phyloP scores from a whole-genome alignment of 2,888 invertebrate genomes.

The Chrysina gloriosa region DNA sequence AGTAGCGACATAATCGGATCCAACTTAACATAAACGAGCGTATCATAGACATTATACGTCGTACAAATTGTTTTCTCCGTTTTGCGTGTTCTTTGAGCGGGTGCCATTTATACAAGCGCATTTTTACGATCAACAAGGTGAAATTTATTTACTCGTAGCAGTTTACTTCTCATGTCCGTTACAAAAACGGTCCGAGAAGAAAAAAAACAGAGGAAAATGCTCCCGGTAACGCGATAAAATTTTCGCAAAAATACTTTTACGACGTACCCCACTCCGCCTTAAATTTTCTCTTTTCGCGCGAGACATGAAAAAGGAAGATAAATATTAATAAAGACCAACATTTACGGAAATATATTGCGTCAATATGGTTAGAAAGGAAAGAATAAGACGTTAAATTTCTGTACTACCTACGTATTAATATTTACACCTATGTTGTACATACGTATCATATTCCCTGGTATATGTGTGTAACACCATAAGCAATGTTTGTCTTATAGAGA shows the following conservation, averaged over 20 bases:
- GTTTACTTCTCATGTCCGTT: neutral
- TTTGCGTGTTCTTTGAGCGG: neutral
- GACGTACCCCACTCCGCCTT: neutral
- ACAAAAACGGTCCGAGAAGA: neutral
- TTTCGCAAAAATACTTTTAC: neutral
- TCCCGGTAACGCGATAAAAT: neutral
- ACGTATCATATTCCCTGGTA: no score
- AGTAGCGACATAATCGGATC: no score
- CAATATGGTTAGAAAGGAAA: neutral
- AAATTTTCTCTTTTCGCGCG: neutral
- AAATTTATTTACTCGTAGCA: conserved; percentile 9
- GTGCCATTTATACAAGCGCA: neutral
- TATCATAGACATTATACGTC: neutral
- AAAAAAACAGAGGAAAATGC: neutral
- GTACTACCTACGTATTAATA: no score
- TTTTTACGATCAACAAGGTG: conserved; percentile 2
- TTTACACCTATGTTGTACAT: no score
- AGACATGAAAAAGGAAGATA: conserved; percentile 7
- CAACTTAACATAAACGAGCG: no score
- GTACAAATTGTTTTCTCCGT: neutral
- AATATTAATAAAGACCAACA: conserved; percentile 24
- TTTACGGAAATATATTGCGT: conserved; percentile 12
- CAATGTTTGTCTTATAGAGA: no score
- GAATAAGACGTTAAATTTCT: no score
- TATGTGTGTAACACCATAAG: no score